Conservation (phyloP, 2,797 vertebrate species). For the Lithobates sylvaticus region DNA sequence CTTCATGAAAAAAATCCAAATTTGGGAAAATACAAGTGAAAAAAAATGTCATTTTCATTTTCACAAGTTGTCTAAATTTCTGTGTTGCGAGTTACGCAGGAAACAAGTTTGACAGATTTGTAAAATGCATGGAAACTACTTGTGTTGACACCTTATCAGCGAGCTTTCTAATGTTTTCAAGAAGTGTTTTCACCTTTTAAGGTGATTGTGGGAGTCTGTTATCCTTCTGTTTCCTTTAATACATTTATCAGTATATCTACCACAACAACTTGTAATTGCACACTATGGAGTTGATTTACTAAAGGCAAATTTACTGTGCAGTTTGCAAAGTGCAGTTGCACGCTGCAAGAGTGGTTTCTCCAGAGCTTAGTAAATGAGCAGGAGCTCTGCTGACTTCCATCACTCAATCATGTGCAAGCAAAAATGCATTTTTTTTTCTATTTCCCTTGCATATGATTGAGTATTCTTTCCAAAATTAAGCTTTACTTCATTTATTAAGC, state of each 20-base stretch:
- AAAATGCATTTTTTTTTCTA: too few species aligned
- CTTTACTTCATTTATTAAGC: too few species aligned
- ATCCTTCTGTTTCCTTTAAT: background rate
- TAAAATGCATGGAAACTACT: slow-evolving; percentile 2
- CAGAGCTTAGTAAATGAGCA: too few species aligned
- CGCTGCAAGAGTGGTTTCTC: too few species aligned
- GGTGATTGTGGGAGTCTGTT: background rate
- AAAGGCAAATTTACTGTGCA: too few species aligned
- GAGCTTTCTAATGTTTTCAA: background rate
- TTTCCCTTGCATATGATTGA: too few species aligned
- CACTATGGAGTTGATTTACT: too few species aligned
- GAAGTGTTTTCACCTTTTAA: background rate
- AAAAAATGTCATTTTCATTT: too few species aligned
- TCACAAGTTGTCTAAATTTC: background rate
- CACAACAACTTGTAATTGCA: background rate
- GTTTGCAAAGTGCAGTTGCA: too few species aligned
- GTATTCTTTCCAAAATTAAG: too few species aligned
- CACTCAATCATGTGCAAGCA: too few species aligned
- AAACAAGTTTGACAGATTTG: slow-evolving; percentile 12
- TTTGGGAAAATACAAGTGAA: background rate
- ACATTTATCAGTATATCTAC: background rate
- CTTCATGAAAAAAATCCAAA: background rate
- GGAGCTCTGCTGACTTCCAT: too few species aligned
- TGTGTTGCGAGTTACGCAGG: background rate
- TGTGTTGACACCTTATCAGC: slow-evolving; percentile 32